Evolutionary conservation across 37 sponge, comb jelly and placozoan genomes (phyloP), one percentile per base, ranked within the genome.

Genomic region (Eunapius fragilis): DNA sequence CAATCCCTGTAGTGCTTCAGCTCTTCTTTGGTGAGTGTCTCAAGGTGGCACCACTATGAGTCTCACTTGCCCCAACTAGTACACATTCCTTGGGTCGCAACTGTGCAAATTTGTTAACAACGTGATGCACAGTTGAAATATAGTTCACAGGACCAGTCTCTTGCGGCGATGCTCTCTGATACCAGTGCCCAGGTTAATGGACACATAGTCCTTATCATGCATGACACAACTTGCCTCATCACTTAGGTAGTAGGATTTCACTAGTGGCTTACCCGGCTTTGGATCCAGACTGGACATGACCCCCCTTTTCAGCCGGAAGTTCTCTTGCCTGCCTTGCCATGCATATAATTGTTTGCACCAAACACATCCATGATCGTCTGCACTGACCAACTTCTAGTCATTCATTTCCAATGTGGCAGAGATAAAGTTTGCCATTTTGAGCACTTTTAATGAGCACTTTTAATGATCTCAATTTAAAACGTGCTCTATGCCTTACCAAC

Each of bases 41-140:
- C 47, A 45, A 45, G 47, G 47, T 45, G 47, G 47, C 47, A 45
- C 47, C 85, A 84, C 77, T 32, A 70, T 84, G 85, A 28, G 85
- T 75, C 45, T 77, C 85, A 75, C 77, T 74, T 84, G 85, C 75
- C 22, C 77, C n/a, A n/a, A n/a, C n/a, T n/a, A n/a, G n/a, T n/a
- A n/a, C n/a, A n/a, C n/a, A n/a, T n/a, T n/a, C n/a, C 85, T 84
- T 75, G 45, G 85, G 85, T 30, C 85, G 67, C 25, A 84, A 67
- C 31, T 35, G 67, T 33, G 76, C 75, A 76, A 84, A 84, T 27
- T 84, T 75, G 27, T 76, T 80, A 17, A 30, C 81, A 28, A 38
- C 25, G 12, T 69, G 81, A 38, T 80, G 69, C 31, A 28, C 41
- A 24, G 35, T 48, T 78, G 49, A 80, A 80, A 27, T 67, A 22